Evolutionary conservation across 2,888 invertebrate species (phyloP).

Genomic region (Coronaproctus castanopsis): DNA sequence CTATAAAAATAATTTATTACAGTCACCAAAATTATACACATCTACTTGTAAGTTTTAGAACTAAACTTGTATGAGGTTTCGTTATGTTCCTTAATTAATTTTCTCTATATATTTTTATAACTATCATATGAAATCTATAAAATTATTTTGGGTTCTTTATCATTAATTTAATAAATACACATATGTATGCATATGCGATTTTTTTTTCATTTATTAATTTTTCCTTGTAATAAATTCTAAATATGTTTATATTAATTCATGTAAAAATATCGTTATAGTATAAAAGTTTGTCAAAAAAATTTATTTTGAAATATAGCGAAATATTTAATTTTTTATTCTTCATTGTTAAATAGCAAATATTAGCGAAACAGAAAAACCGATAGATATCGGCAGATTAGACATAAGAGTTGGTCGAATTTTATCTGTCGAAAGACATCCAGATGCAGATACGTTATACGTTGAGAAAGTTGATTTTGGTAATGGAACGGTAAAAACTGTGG

Average conservation of each 20-base stretch:
- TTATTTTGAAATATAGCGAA: background rate
- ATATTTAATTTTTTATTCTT: background rate
- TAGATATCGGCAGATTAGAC: constrained; percentile 40
- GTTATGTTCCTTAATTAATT: too few relatives aligned
- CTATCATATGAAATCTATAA: too few relatives aligned
- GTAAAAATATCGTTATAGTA: background rate
- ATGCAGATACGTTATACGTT: constrained; percentile 81
- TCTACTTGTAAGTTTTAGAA: too few relatives aligned
- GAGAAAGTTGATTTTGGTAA: constrained; percentile 81
- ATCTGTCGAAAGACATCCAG: constrained; percentile 66
- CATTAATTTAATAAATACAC: too few relatives aligned
- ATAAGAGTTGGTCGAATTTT: constrained; percentile 72
- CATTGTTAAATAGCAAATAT: background rate
- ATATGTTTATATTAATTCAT: background rate
- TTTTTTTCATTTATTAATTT: background rate
- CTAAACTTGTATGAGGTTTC: too few relatives aligned
- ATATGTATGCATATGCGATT: background rate
- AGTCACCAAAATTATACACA: too few relatives aligned
- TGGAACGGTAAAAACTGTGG: constrained; percentile 37
- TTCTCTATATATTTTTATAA: too few relatives aligned
- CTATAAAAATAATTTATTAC: too few relatives aligned
- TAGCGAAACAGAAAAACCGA: background rate
- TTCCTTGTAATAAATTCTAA: background rate
- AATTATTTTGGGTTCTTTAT: too few relatives aligned
- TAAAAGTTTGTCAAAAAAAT: background rate